Percentiles rank a stretch among this genome's conserved stretches.
Evolutionary conservation across 2,797 vertebrate genomes (phyloP).

Genomic region (Poeciliopsis paucimaculata): DNA sequence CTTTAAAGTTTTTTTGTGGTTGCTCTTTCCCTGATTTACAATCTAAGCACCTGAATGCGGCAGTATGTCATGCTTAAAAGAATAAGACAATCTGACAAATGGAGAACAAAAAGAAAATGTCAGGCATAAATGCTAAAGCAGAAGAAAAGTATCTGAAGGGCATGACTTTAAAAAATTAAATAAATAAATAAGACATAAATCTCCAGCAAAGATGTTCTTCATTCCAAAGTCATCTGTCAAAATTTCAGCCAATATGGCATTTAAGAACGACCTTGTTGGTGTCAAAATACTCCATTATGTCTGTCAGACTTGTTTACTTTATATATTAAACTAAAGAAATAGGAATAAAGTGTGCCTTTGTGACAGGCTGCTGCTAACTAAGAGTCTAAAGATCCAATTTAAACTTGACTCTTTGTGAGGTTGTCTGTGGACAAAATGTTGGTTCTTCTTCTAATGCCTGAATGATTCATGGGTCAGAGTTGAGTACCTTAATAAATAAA

Average conservation of each 20-base stretch:
- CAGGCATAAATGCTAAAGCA: background rate
- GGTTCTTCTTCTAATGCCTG: background rate
- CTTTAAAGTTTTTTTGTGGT: background rate
- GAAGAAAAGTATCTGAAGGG: background rate
- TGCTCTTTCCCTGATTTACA: background rate
- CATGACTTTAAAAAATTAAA: background rate
- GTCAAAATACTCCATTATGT: background rate
- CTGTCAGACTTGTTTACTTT: background rate
- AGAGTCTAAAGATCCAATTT: background rate
- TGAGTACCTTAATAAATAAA: background rate
- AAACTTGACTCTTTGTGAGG: background rate
- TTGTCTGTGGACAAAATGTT: background rate
- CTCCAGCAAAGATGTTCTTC: background rate
- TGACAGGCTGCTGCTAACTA: slow-evolving; percentile 1
- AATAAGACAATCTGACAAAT: background rate
- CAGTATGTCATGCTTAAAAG: background rate
- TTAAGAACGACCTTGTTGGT: background rate
- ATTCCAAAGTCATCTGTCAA: background rate
- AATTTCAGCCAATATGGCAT: background rate
- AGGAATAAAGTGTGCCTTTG: background rate
- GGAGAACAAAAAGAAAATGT: background rate
- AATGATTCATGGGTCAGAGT: slow-evolving; percentile 3
- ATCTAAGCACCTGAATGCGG: background rate
- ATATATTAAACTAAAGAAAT: background rate
- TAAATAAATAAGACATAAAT: background rate